A percentile compares a stretch with the other conserved stretches of the same genome.
phyloP scores from a whole-genome alignment of 2,888 invertebrate genomes.

The Taenaris catops region DNA sequence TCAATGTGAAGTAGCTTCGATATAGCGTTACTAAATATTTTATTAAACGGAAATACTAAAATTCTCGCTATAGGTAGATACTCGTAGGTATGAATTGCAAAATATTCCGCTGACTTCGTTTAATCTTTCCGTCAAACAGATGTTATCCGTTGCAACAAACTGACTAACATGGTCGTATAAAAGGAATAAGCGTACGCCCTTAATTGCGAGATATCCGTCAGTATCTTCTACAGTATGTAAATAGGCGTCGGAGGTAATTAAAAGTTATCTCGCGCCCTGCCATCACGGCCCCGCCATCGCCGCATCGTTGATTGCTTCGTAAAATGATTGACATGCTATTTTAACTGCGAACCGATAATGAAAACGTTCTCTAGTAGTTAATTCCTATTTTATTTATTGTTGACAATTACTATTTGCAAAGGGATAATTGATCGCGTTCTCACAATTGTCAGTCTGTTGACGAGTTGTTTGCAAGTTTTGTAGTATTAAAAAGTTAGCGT shows the following conservation, averaged over 20 bases:
- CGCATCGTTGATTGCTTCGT: conserved; percentile 61
- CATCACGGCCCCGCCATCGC: conserved; percentile 38
- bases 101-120: conserved; percentile 30
- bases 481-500: conserved; percentile 47
- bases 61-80: conserved; percentile 8
- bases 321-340: conserved; percentile 76
- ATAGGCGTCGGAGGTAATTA: conserved; percentile 74
- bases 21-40: conserved; percentile 31
- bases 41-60: conserved; percentile 16
- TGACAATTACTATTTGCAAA: conserved; percentile 73
- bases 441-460: conserved; percentile 72
- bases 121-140: conserved; percentile 66
- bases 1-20: conserved; percentile 35
- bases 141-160: conserved; percentile 58
- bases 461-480: conserved; percentile 63
- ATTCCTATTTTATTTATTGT: conserved; percentile 67
- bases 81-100: too few relatives aligned
- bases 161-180: conserved; percentile 53
- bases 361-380: conserved; percentile 60
- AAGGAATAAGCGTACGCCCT: conserved; percentile 68
- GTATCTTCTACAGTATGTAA: conserved; percentile 75
- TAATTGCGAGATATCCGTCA: conserved; percentile 72
- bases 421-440: conserved; percentile 77
- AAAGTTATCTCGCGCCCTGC: conserved; percentile 70
- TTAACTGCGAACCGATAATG: conserved; percentile 69